Conservation (phyloP, 1,140 invertebrate species). For the Drosophila navojoa region DNA sequence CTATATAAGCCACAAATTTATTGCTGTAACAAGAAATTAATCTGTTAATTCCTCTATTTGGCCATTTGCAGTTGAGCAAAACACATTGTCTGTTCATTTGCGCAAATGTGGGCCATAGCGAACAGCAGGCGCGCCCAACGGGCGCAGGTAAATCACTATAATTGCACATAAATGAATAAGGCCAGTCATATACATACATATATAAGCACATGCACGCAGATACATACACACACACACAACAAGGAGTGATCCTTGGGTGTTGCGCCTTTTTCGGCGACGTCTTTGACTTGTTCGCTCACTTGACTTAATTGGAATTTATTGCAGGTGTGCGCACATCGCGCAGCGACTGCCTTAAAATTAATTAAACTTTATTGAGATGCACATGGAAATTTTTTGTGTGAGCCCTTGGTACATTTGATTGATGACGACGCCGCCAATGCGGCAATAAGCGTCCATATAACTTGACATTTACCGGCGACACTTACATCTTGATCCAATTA, state of each 20-base stretch:
- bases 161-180: conserved; percentile 27
- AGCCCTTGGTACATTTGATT: conserved; percentile 15
- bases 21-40: conserved; percentile 1
- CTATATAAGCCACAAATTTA: neutral
- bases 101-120: neutral
- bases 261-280: neutral
- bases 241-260: neutral
- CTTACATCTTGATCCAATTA: conserved; percentile 40
- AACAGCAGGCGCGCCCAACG: neutral
- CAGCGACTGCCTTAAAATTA: conserved; percentile 18
- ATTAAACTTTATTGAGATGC: conserved; percentile 41
- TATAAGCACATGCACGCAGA: neutral
- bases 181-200: neutral
- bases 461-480: conserved; percentile 9
- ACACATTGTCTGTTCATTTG: neutral
- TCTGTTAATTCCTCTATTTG: conserved; percentile 1
- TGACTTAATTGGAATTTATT: conserved; percentile 49
- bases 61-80: conserved; percentile 1
- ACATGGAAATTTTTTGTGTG: neutral
- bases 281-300: conserved; percentile 37
- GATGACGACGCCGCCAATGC: conserved; percentile 18
- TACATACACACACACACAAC: neutral
- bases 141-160: conserved; percentile 13
- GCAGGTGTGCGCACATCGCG: conserved; percentile 4
- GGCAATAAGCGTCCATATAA: neutral